Base-by-base conservation (phyloP, 2,113 vertebrate genomes). In the Procavia capensis region DNA sequence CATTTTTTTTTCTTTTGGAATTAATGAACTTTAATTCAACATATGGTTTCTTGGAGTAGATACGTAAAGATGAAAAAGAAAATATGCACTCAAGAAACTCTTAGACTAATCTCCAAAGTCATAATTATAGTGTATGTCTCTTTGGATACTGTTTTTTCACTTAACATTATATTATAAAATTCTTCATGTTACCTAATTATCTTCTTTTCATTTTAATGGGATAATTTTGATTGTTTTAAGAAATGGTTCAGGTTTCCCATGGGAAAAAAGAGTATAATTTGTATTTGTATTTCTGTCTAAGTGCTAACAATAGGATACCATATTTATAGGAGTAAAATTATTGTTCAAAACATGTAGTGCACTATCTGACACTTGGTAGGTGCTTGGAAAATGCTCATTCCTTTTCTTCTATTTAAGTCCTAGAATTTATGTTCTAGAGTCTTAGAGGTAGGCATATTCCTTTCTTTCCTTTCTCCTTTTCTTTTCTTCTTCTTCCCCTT, bases 141-240 rank as follows among this genome's bases (percentile, higher is more conserved):
- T 45, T 70, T 74, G 57, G 72, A 25, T 19, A 45, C n/a, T 43
- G 64, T 1, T 19, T 43, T 94, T 85, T 25, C 24, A 27, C 34
- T 66, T 81, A 47, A 9, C 57, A 41, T 76, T 68, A 47, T 24
- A 16, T 11, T 34, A 29, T 39, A 16, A 68, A 64, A 66, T 61
- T 86, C 80, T 90, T 72, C 27, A 36, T 90, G 47, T 85, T 82
- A 24, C 31, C 7, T 5, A 20, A 54, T 54, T 95, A 16, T 74
- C 13, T 22, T 94, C 68, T 54, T 83, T 54, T 85, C 43, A 72
- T 68, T 80, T 94, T 95, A 93, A 93, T 79, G 61, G 6, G 43
- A 10, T 68, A 24, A 83, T 61, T 80, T 83, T 59, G 20, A 59
- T 66, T 39, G n/a, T 7, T 66, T 82, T 93, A 24, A 82, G 78